Evolutionary conservation across 2,113 vertebrate genomes (phyloP).

Genomic region (Acrocephalus kingi): DNA sequence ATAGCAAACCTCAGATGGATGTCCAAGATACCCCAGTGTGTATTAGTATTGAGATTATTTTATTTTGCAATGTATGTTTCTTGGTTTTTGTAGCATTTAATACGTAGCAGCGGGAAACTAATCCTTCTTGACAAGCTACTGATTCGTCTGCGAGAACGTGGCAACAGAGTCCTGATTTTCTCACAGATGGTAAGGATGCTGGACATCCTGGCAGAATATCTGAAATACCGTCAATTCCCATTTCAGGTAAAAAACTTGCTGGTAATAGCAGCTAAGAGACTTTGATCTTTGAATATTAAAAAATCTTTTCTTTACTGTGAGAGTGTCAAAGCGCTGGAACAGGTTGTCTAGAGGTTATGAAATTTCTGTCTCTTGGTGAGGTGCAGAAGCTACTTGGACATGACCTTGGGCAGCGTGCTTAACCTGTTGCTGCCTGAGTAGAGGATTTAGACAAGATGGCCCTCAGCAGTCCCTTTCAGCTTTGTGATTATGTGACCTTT

Average conservation of each 20-base stretch:
- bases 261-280: neutral
- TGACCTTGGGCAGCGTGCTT: neutral
- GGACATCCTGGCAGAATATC: slow-evolving; percentile 97
- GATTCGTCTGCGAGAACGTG: slow-evolving; percentile 91
- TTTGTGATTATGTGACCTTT: neutral
- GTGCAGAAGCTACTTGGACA: neutral
- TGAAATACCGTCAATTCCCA: slow-evolving; percentile 91
- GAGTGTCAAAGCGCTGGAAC: neutral
- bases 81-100: slow-evolving; percentile 84
- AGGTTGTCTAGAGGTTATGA: neutral
- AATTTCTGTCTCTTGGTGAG: neutral
- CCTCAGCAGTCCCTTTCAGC: neutral
- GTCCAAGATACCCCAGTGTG: neutral
- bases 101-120: slow-evolving; percentile 95
- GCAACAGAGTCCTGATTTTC: slow-evolving; percentile 97
- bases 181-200: slow-evolving; percentile 99
- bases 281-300: neutral
- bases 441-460: neutral
- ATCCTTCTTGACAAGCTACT: slow-evolving; percentile 96
- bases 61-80: neutral
- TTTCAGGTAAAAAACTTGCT: slow-evolving; percentile 84
- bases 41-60: neutral
- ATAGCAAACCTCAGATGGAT: neutral
- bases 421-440: neutral
- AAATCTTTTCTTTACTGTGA: neutral